Percentiles rank a stretch among this genome's conserved stretches.
phyloP scores from a whole-genome alignment of 2,888 invertebrate species.

The Dryobotodes eremita region DNA sequence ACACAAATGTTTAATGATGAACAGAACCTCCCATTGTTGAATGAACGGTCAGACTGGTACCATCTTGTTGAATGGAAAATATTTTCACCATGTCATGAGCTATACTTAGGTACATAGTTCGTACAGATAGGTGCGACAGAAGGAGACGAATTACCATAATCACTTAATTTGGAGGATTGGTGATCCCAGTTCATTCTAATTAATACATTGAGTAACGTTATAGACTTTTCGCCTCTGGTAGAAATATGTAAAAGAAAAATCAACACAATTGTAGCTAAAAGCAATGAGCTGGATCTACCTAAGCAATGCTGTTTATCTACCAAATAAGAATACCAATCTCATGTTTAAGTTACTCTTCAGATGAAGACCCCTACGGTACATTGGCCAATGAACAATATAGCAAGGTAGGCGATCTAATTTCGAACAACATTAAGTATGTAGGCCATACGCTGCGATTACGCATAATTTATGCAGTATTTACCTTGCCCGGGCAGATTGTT shows the following conservation, averaged over 20 bases:
- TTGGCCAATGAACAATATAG: constrained; percentile 30
- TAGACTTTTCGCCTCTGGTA: background rate
- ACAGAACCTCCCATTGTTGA: background rate
- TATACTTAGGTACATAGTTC: background rate
- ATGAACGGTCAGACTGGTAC: background rate
- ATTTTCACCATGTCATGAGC: background rate
- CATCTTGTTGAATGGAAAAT: background rate
- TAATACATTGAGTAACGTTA: background rate
- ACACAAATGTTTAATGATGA: background rate
- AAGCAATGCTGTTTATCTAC: background rate
- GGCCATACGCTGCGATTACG: constrained; percentile 58
- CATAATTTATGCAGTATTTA: constrained; percentile 66
- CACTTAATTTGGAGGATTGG: background rate
- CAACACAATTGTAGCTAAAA: background rate
- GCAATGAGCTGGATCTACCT: background rate
- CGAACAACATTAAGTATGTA: constrained; percentile 62
- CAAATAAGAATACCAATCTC: background rate
- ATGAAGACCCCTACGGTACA: constrained; percentile 9
- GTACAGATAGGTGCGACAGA: too few species aligned
- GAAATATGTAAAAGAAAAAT: too few species aligned
- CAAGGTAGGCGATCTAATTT: constrained; percentile 49
- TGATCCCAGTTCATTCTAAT: background rate
- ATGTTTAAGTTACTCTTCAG: constrained; percentile 12
- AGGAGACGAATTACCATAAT: background rate
- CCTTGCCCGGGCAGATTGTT: constrained; percentile 57